Conservation (phyloP, 1,140 invertebrate species). For the Yoshiicerus persimilis region DNA sequence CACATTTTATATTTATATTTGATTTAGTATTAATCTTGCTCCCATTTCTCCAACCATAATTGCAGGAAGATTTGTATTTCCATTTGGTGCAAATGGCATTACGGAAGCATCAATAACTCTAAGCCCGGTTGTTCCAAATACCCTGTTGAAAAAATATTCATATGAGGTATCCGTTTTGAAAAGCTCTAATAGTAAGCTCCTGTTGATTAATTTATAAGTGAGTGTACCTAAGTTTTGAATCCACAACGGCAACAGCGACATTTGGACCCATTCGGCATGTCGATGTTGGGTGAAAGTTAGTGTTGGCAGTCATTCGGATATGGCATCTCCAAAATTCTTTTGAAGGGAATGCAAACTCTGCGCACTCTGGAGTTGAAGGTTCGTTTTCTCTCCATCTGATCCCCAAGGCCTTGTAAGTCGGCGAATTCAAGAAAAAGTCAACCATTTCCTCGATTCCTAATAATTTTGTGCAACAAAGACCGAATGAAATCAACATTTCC, state of each 20-base stretch:
- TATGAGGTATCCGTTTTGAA: neutral
- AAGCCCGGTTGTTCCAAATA: slow-evolving; percentile 10
- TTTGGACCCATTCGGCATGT: slow-evolving; percentile 69
- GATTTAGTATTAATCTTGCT: neutral
- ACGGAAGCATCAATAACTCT: slow-evolving; percentile 23
- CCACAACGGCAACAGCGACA: slow-evolving; percentile 81
- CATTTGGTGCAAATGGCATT: neutral
- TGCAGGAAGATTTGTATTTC: slow-evolving; percentile 17
- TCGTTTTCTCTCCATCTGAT: neutral
- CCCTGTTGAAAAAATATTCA: neutral
- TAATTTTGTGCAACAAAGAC: neutral
- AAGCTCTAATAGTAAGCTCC: too few species aligned
- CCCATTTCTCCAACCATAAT: slow-evolving; percentile 20
- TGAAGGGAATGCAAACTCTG: neutral
- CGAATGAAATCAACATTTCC: neutral
- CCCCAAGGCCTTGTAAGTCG: neutral
- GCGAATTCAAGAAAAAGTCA: neutral
- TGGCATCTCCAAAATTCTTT: neutral
- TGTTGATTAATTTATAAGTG: neutral
- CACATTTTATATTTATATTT: too few species aligned
- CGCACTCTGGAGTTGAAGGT: neutral
- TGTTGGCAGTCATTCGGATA: neutral
- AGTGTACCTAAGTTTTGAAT: slow-evolving; percentile 67
- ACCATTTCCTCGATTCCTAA: neutral
- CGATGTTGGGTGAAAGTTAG: neutral